Evolutionary conservation across 2,888 invertebrate species (phyloP).

Genomic region (Acleris holmiana): DNA sequence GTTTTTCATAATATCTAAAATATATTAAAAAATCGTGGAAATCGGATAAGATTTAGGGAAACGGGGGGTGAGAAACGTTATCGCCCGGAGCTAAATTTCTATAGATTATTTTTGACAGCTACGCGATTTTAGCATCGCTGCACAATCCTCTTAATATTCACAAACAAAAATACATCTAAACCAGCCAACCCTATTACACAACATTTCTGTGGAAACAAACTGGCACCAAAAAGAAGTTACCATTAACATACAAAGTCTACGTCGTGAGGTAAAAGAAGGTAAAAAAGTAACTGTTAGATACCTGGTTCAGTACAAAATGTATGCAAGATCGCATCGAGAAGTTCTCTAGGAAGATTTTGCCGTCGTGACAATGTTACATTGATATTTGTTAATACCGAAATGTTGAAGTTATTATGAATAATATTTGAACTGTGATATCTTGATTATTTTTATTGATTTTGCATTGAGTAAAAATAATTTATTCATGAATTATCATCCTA

Average conservation of each 20-base stretch:
- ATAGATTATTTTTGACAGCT: no score
- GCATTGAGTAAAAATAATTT: no score
- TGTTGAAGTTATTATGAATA: conserved; percentile 7
- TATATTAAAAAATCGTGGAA: no score
- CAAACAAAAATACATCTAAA: no score
- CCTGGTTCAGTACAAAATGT: conserved; percentile 57
- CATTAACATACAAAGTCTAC: conserved; percentile 69
- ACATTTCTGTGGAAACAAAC: conserved; percentile 6
- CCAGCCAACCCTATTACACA: neutral
- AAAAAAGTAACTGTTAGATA: conserved; percentile 48
- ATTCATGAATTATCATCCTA: no score
- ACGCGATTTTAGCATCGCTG: no score
- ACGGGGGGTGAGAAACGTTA: no score
- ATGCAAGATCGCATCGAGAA: conserved; percentile 61
- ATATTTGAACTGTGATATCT: neutral
- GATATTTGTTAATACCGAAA: conserved; percentile 33
- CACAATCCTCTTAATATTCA: no score
- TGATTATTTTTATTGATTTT: no score
- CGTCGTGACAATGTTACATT: conserved; percentile 42
- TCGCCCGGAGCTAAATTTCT: no score
- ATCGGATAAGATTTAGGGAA: no score
- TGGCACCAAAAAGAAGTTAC: conserved; percentile 29
- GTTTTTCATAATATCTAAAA: no score
- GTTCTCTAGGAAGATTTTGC: conserved; percentile 48
- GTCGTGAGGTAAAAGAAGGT: conserved; percentile 60